A percentile compares a stretch with the other conserved stretches of the same genome.
Evolutionary conservation across 2,888 invertebrate genomes (phyloP).

Genomic region (Saturnia japonica): DNA sequence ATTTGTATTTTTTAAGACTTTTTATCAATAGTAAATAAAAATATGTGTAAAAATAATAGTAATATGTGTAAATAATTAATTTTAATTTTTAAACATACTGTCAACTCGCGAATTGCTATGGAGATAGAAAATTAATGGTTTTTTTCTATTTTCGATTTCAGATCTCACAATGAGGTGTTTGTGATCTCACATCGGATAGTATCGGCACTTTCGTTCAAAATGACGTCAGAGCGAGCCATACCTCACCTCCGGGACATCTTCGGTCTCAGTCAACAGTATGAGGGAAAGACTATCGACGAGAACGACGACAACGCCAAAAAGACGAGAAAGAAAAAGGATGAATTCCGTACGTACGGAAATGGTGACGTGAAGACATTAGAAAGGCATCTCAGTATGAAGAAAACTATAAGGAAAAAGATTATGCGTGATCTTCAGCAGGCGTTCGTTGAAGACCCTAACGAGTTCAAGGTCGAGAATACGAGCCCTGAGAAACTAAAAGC

Average conservation of each 20-base stretch:
- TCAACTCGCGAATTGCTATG: too few species aligned
- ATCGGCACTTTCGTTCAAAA: slow-evolving; percentile 59
- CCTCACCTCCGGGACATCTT: slow-evolving; percentile 89
- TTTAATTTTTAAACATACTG: too few species aligned
- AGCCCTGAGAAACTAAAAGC: slow-evolving; percentile 86
- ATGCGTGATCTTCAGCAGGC: slow-evolving; percentile 91
- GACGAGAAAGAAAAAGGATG: slow-evolving; percentile 85
- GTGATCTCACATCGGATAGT: slow-evolving; percentile 50
- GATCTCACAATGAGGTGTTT: slow-evolving; percentile 71
- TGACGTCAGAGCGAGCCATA: slow-evolving; percentile 88
- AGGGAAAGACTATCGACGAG: slow-evolving; percentile 71
- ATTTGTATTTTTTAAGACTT: too few species aligned
- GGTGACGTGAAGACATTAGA: slow-evolving; percentile 89
- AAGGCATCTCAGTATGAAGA: slow-evolving; percentile 92
- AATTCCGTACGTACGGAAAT: slow-evolving; percentile 85
- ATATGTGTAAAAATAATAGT: too few species aligned
- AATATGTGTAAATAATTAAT: too few species aligned
- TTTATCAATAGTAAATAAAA: too few species aligned
- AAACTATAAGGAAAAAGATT: slow-evolving; percentile 92
- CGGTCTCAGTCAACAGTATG: slow-evolving; percentile 82
- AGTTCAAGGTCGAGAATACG: slow-evolving; percentile 86
- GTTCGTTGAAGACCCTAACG: slow-evolving; percentile 87
- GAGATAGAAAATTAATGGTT: neutral
- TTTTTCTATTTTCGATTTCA: slow-evolving; percentile 55
- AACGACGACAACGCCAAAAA: slow-evolving; percentile 81